Evolutionary conservation across 2,113 vertebrate species (phyloP), one percentile per base, ranked within the genome.

Genomic region (Rhagologus leucostigma): DNA sequence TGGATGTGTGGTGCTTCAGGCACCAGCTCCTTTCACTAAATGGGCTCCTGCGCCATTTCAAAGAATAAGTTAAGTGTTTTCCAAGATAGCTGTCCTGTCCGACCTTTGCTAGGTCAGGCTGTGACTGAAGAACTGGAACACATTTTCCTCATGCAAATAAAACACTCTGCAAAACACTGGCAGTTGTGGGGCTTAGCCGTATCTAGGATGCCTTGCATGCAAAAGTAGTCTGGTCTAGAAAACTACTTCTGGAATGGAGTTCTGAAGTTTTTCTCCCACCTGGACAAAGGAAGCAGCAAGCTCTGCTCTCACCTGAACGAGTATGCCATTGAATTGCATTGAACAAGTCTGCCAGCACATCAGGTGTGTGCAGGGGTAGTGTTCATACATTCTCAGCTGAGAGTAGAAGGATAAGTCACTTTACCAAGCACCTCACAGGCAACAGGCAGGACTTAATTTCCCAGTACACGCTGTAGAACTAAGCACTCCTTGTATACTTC

Each of bases 391-490:
- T 41, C 27, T 78, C 50, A 52, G 22, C 16, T 63, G 68, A 57
- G 47, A 32, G 10, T 5, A 33, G 39, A 42, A 50, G 32, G 39
- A 3, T 12, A 16, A 47, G 27, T 33, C 33, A 23, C n/a, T 69
- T 70, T 53, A 16, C 47, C 19, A 32, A 33, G 24, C n/a, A 27
- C 41, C 16, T 49, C 20, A 1, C 21, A 22, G 83, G 29, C 29
- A 41, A 1, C 2, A 49, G 44, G 20, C 18, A 46, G 30, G 47
- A 13, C 13, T 23, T 33, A 5, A 13, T 20, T 79, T 93, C 63
- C 16, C 3, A 1, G 30, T n/a, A 5, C 1, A 0, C 2, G 1
- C 24, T 35, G 9, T 29, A 53, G 84, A 60, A 11, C 6, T 22
- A 7, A 29, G 46, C 8, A 13, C 2, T 49, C 20, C n/a, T 47